Evolutionary conservation across 2,113 vertebrate species (phyloP).

Genomic region (Argyrosomus japonicus): DNA sequence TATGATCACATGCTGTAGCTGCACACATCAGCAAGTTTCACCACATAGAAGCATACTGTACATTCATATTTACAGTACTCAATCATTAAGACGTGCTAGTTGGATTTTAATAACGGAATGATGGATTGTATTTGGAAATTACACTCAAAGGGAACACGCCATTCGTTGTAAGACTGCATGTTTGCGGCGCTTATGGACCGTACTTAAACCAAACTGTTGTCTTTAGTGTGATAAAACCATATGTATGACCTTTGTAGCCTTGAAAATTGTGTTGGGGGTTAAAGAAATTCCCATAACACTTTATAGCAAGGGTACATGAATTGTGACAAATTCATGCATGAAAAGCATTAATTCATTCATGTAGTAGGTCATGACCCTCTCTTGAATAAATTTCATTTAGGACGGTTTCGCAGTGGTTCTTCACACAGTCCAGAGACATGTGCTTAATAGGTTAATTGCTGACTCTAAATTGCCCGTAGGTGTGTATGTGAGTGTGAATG

Average conservation of each 20-base stretch:
- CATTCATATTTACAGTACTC: neutral
- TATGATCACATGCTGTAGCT: constrained; percentile 1
- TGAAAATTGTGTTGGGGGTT: neutral
- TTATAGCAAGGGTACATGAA: too few relatives aligned
- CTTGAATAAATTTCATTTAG: too few relatives aligned
- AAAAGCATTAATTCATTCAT: too few relatives aligned
- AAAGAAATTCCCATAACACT: too few relatives aligned
- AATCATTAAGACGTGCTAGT: neutral
- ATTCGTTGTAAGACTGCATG: neutral
- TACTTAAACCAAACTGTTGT: too few relatives aligned
- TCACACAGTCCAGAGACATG: too few relatives aligned
- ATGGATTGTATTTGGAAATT: neutral
- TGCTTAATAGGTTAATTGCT: too few relatives aligned
- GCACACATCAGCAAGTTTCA: neutral
- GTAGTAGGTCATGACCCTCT: too few relatives aligned
- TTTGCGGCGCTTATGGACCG: accelerated
- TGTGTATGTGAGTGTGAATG: too few relatives aligned
- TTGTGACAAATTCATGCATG: too few relatives aligned
- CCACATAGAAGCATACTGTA: neutral
- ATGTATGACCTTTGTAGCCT: neutral
- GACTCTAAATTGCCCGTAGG: too few relatives aligned
- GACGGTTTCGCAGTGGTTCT: too few relatives aligned
- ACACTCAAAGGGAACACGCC: neutral
- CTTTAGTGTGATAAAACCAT: neutral
- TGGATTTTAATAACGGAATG: neutral